phyloP scores from a whole-genome alignment of 1,140 invertebrate species.

The Bombus vancouverensis region DNA sequence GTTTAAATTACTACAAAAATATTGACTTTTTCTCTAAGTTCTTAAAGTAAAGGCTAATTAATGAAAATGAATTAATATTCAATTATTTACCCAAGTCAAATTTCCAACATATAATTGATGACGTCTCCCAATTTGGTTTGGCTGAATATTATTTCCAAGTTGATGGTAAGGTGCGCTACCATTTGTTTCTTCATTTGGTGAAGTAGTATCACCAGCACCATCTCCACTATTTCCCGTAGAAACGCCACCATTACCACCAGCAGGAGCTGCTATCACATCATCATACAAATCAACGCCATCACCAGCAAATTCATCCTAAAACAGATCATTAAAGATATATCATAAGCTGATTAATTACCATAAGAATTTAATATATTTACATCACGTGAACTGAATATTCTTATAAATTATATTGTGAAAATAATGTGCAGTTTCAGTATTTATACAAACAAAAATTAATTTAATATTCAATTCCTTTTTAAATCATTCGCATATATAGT shows the following conservation, averaged over 20 bases:
- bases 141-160: slow-evolving; percentile 87
- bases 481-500: background rate
- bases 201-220: slow-evolving; percentile 75
- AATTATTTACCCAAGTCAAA: slow-evolving; percentile 89
- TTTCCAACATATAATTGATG: slow-evolving; percentile 98
- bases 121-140: slow-evolving; percentile 88
- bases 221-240: slow-evolving; percentile 74
- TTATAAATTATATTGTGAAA: background rate
- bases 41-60: slow-evolving; percentile 25
- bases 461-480: background rate
- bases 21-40: background rate
- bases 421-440: background rate
- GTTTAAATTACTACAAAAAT: background rate
- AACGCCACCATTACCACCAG: slow-evolving; percentile 80
- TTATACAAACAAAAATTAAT: background rate
- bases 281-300: slow-evolving; percentile 97
- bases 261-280: slow-evolving; percentile 94
- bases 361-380: background rate
- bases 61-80: slow-evolving; percentile 21
- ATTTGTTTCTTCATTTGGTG: slow-evolving; percentile 86
- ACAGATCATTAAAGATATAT: slow-evolving; percentile 51
- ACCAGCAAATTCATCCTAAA: slow-evolving; percentile 91
- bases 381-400: background rate
- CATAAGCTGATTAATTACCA: background rate
- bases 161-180: slow-evolving; percentile 87